These are phyloP conservation scores for Oryzias melastigma DNA, from an alignment of 2,113 vertebrate genomes.

Conservation along the genomic window DNA sequence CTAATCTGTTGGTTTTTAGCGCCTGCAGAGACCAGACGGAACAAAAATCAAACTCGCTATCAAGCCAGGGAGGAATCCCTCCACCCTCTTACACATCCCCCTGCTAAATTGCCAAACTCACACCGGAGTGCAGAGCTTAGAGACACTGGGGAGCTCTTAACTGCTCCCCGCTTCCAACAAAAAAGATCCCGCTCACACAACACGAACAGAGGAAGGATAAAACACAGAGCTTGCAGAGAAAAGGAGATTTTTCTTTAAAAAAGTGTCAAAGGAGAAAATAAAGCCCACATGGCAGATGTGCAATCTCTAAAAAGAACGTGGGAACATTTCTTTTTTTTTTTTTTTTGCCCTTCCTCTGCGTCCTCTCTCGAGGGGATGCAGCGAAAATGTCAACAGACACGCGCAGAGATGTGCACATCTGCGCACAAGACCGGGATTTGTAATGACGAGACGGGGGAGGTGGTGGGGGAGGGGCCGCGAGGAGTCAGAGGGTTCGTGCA, in stretches of 20 bases:
- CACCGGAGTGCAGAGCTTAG: slow-evolving; percentile 31
- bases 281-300: slow-evolving; percentile 54
- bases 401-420: slow-evolving; percentile 20
- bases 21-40: slow-evolving; percentile 29
- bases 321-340: slow-evolving; percentile 50
- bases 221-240: slow-evolving; percentile 7
- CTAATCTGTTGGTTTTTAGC: slow-evolving; percentile 9
- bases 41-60: slow-evolving; percentile 25
- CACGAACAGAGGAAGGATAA: slow-evolving; percentile 30
- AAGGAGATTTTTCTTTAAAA: slow-evolving; percentile 15
- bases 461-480: not conserved
- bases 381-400: slow-evolving; percentile 66
- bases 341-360: slow-evolving; percentile 39
- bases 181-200: slow-evolving; percentile 46
- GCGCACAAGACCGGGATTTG: slow-evolving; percentile 38
- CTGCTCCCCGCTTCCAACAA: slow-evolving; percentile 30
- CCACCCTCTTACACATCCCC: slow-evolving; percentile 12
- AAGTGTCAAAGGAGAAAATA: slow-evolving; percentile 44
- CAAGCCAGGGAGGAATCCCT: slow-evolving; percentile 17
- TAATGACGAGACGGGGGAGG: slow-evolving; percentile 27
- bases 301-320: slow-evolving; percentile 58
- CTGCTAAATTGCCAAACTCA: slow-evolving; percentile 38
- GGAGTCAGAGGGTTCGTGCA: slow-evolving; percentile 56
- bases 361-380: slow-evolving; percentile 46
- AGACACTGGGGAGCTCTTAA: slow-evolving; percentile 42